Conservation (phyloP, 2,888 invertebrate species). For the Lepidochrysops patricia region DNA sequence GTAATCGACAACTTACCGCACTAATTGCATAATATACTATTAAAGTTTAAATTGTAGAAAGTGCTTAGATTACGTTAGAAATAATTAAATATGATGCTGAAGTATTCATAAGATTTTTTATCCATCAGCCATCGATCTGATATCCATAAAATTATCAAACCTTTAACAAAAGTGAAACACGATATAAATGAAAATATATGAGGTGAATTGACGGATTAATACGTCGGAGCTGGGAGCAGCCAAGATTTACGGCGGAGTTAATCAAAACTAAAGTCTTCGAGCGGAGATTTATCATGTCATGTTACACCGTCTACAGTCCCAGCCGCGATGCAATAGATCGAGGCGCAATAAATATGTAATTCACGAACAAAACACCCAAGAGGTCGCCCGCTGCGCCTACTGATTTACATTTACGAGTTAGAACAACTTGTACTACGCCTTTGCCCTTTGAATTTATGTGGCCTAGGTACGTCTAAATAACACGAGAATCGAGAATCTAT, state of each 20-base stretch:
- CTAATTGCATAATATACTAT: too few species aligned
- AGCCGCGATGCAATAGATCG: conserved; percentile 32
- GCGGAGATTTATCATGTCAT: conserved; percentile 22
- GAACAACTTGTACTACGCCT: conserved; percentile 54
- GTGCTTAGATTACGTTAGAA: too few species aligned
- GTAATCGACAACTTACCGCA: too few species aligned
- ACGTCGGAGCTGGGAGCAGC: background rate
- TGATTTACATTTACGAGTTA: conserved; percentile 56
- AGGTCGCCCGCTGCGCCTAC: conserved; percentile 66
- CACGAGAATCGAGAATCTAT: conserved; percentile 27
- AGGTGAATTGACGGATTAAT: background rate
- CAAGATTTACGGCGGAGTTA: conserved; percentile 14
- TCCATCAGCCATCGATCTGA: background rate
- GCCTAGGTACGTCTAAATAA: conserved; percentile 51
- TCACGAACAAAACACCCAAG: conserved; percentile 60
- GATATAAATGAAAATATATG: background rate
- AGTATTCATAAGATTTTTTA: too few species aligned
- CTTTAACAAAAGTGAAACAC: background rate
- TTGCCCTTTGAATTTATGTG: conserved; percentile 62
- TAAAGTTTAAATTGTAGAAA: too few species aligned
- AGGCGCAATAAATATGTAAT: conserved; percentile 53
- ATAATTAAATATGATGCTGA: too few species aligned
- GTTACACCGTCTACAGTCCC: conserved; percentile 18
- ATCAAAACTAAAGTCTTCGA: conserved; percentile 18
- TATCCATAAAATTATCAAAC: background rate